Evolutionary conservation across 2,113 vertebrate genomes (phyloP), one percentile per base, ranked within the genome.

Genomic region (Cepphus grylle): DNA sequence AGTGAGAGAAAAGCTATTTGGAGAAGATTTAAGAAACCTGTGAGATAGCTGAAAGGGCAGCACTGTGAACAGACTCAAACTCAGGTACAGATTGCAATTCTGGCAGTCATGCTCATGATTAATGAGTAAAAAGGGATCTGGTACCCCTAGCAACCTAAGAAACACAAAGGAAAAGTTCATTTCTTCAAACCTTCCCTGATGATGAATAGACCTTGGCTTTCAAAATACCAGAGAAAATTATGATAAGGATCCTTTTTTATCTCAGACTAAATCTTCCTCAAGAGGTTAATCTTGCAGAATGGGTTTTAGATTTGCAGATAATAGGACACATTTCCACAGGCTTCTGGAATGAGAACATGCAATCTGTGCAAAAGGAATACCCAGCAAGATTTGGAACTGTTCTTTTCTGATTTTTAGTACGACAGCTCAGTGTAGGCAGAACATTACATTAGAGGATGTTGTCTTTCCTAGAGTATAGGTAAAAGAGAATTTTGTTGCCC

Each of bases 191-290:
- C 53, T 88, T 91, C 52, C 38, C 71, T 94, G 70, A 81, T 95
- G 92, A 97, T 96, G 65, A 98, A 96, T 83, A 94, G 79, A 72
- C n/a, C 61, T 63, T 86, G 32, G 72, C 73, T 97, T 96, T 97
- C 81, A 96, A 93, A 97, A 96, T 77, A 96, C 38, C 74, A 78
- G 17, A 71, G 76, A 95, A 96, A 86, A 94, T 90, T 94, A 97
- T 67, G 23, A 73, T 67, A 89, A 94, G 38, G 70, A 88, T 56
- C 40, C 9, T 69, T 79, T 96, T 81, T 88, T 93, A 73, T 94
- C 70, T 86, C 50, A 52, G 25, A 96, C 17, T 63, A 90, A 65
- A 86, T 86, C 59, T 79, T 84, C 43, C 21, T 13, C 52, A 73
- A 90, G 86, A 90, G 49, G 61, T 81, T 84, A 92, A 93, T 94